These are phyloP conservation scores for Rhamnusium bicolor DNA, from an alignment of 2,888 invertebrate genomes.

Conservation along the genomic window DNA sequence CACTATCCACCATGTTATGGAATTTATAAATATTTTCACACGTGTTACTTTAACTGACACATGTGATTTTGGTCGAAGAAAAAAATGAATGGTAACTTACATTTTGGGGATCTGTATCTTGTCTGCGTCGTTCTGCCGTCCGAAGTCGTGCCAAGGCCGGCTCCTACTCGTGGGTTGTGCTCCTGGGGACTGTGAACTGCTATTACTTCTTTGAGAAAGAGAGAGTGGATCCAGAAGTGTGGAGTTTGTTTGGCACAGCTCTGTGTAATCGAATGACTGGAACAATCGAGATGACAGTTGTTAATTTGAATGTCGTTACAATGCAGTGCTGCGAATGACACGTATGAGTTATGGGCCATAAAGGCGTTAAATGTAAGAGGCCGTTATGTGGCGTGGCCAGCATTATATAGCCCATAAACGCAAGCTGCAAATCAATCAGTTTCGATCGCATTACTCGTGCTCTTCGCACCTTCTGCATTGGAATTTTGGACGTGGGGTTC, in stretches of 20 bases:
- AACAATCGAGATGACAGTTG: slow-evolving; percentile 51
- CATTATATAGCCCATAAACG: slow-evolving; percentile 47
- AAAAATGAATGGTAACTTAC: slow-evolving; percentile 77
- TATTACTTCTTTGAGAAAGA: slow-evolving; percentile 66
- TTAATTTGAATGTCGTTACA: slow-evolving; percentile 1
- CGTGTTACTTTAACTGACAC: not conserved
- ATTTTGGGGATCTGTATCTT: slow-evolving; percentile 98
- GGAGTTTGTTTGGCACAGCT: slow-evolving; percentile 81
- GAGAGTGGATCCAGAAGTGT: slow-evolving; percentile 68
- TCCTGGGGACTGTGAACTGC: slow-evolving; percentile 68
- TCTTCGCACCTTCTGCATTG: slow-evolving; percentile 43
- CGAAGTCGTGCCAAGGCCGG: slow-evolving; percentile 95
- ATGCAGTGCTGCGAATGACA: slow-evolving; percentile 56
- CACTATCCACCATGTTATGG: too few species aligned
- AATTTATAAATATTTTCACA: too few species aligned
- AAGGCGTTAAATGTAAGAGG: slow-evolving; percentile 39
- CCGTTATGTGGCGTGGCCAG: slow-evolving; percentile 30
- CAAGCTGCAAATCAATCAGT: slow-evolving; percentile 48
- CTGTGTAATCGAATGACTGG: slow-evolving; percentile 95
- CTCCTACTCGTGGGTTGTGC: slow-evolving; percentile 79
- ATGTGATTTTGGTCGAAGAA: not conserved
- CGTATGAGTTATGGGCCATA: slow-evolving; percentile 53
- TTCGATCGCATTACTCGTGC: slow-evolving; percentile 33
- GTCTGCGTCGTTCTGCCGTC: slow-evolving; percentile 93
- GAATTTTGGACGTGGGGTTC: slow-evolving; percentile 27